A percentile compares a stretch with the other conserved stretches of the same genome.
Evolutionary conservation across 2,113 vertebrate species (phyloP).

Genomic region (Dendropsophus ebraccatus): DNA sequence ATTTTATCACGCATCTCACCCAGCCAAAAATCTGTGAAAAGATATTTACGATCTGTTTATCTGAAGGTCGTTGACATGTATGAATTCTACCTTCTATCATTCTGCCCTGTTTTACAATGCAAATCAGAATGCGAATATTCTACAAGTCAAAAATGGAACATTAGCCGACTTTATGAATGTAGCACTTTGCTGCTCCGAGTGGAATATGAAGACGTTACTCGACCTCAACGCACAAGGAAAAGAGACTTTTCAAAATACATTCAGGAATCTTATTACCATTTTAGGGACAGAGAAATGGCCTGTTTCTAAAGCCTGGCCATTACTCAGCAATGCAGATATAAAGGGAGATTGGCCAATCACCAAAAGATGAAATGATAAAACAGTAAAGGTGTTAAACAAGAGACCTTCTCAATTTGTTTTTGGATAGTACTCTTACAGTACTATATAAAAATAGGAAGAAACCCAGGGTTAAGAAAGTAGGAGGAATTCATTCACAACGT

Average conservation of each 20-base stretch:
- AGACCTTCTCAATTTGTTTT: not conserved
- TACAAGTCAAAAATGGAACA: conserved; percentile 12
- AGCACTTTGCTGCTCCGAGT: not conserved
- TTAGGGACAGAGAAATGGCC: not conserved
- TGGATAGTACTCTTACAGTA: too few relatives aligned
- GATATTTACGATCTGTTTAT: conserved; percentile 29
- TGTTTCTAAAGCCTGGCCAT: not conserved
- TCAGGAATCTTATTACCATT: not conserved
- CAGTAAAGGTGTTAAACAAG: not conserved
- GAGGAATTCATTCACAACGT: too few relatives aligned
- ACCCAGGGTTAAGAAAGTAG: too few relatives aligned
- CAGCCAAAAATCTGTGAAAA: not conserved
- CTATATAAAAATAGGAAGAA: too few relatives aligned
- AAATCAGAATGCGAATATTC: not conserved
- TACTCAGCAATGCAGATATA: not conserved
- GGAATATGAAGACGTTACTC: conserved; percentile 12
- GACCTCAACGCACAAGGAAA: not conserved
- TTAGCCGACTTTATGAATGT: conserved; percentile 3
- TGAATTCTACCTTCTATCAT: not conserved
- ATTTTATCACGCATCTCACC: conserved; percentile 21
- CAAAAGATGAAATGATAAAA: not conserved
- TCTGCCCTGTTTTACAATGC: conserved; percentile 11
- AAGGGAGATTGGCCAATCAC: not conserved
- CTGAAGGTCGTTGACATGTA: conserved; percentile 22
- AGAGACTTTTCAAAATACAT: not conserved